phyloP scores from a whole-genome alignment of 2,797 vertebrate genomes.

The Diplodus sargus region DNA sequence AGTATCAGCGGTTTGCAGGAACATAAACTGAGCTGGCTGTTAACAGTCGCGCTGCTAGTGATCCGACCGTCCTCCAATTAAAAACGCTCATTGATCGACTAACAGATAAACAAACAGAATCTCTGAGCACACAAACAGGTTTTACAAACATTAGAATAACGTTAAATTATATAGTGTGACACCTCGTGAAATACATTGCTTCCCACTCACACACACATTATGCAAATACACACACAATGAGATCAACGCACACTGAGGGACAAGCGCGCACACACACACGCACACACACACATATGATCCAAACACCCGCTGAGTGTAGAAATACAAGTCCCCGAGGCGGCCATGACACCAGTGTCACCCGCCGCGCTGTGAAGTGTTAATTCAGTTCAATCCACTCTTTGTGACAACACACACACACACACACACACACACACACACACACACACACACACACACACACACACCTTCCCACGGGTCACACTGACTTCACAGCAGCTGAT shows the following conservation, averaged over 20 bases:
- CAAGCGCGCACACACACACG: background rate
- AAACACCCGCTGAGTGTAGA: background rate
- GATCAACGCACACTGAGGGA: no score
- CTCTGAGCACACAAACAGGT: background rate
- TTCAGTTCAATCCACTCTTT: background rate
- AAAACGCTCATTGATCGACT: no score
- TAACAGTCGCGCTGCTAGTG: background rate
- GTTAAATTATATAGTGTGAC: background rate
- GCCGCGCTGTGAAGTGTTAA: background rate
- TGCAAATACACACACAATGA: background rate
- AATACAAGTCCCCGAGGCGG: background rate
- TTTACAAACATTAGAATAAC: background rate
- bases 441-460: conserved; percentile 1
- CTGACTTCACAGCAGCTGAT: background rate
- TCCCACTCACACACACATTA: background rate
- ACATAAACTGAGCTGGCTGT: no score
- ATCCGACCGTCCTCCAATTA: background rate
- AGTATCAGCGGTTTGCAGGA: no score
- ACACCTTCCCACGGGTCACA: background rate
- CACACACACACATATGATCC: background rate
- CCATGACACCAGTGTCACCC: background rate
- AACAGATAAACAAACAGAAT: background rate
- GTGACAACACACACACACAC: conserved; percentile 7
- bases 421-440: background rate
- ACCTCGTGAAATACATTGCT: background rate